Percentiles rank a stretch among this genome's conserved stretches.
Evolutionary conservation across 2,888 invertebrate genomes (phyloP).

Genomic region (Dryocosmus kuriphilus): DNA sequence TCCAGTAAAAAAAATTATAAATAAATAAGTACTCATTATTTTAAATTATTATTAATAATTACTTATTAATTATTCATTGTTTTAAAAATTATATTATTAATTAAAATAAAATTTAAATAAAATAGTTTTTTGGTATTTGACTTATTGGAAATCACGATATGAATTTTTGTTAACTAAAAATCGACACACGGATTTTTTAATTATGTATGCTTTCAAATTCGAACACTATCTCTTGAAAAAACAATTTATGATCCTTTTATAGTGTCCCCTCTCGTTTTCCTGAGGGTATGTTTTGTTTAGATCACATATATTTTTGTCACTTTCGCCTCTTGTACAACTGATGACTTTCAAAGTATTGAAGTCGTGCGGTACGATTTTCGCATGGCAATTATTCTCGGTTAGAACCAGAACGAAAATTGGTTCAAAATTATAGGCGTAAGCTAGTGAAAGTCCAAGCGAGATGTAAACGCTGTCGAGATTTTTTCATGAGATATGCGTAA

Average conservation of each 20-base stretch:
- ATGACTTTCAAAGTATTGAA: slow-evolving; percentile 54
- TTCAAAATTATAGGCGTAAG: slow-evolving; percentile 51
- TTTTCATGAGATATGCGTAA: neutral
- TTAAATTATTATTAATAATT: no score
- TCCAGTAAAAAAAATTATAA: no score
- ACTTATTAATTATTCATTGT: no score
- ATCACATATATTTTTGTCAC: slow-evolving; percentile 52
- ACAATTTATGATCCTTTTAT: neutral
- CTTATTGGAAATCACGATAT: neutral
- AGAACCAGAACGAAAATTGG: slow-evolving; percentile 59
- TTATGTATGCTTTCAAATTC: neutral
- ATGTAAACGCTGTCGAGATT: slow-evolving; percentile 15
- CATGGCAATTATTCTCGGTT: slow-evolving; percentile 59
- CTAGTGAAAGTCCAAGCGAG: slow-evolving; percentile 59
- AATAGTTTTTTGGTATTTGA: neutral
- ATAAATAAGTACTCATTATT: no score
- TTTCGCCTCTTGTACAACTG: slow-evolving; percentile 63
- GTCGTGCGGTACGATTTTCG: slow-evolving; percentile 54
- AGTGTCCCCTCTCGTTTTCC: neutral
- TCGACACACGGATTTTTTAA: neutral
- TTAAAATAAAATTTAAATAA: neutral
- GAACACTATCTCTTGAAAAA: neutral
- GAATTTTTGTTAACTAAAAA: neutral
- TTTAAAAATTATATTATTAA: no score
- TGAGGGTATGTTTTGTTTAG: neutral